Percentiles rank a stretch among this genome's conserved stretches.
phyloP scores from a whole-genome alignment of 2,797 vertebrate genomes.

The Esox masquinongy region DNA sequence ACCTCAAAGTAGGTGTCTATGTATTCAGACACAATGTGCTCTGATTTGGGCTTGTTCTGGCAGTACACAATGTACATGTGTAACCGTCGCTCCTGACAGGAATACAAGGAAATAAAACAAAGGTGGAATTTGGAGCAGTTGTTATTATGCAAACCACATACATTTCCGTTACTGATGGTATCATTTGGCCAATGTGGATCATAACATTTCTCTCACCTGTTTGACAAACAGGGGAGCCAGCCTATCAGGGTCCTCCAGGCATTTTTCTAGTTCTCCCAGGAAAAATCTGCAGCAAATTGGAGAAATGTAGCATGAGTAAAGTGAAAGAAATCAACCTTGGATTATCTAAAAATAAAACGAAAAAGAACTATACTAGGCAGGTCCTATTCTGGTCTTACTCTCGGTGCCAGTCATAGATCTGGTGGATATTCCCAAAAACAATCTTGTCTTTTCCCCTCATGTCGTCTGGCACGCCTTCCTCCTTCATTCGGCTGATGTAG shows the following conservation, averaged over 20 bases:
- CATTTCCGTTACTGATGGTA: background rate
- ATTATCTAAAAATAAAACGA: background rate
- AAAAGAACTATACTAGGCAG: background rate
- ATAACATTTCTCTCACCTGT: constrained; percentile 77
- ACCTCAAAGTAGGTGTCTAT: constrained; percentile 99
- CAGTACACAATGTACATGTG: constrained; percentile 99
- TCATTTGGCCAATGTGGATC: background rate
- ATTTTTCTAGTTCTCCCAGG: constrained; percentile 94
- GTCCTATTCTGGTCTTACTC: constrained; percentile 75
- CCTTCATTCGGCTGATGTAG: constrained; percentile 98
- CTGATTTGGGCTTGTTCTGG: constrained; percentile 99
- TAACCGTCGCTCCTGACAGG: constrained; percentile 88
- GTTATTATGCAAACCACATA: background rate
- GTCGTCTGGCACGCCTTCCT: constrained; percentile 96
- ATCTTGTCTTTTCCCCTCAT: constrained; percentile 99
- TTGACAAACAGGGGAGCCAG: constrained; percentile 93
- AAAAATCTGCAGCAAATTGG: constrained; percentile 83
- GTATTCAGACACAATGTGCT: constrained; percentile 98
- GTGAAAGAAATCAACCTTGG: background rate
- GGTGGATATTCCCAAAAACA: constrained; percentile 98
- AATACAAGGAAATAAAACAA: constrained; percentile 16
- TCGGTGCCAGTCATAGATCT: constrained; percentile 99
- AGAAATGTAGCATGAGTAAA: constrained; percentile 9
- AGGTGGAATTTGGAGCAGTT: background rate
- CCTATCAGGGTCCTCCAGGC: constrained; percentile 96